Conservation (phyloP, 2,113 vertebrate species). For the Petrocephalus zakoni region DNA sequence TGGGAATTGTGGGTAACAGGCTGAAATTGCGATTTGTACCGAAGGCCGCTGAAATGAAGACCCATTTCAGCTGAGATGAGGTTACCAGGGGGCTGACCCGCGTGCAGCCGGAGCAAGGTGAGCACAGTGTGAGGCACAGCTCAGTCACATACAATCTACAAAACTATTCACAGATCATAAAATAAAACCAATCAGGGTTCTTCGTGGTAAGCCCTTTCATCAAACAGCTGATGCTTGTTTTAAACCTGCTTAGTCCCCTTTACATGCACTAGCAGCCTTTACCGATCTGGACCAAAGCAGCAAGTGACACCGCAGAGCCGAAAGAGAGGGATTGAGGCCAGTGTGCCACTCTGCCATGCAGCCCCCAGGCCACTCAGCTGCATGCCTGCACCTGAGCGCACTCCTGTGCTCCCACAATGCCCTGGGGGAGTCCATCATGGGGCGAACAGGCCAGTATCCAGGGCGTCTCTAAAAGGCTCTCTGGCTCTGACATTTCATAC, state of each 20-base stretch:
- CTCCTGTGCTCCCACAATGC: background rate
- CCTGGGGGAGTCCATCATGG: background rate
- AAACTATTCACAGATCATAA: background rate
- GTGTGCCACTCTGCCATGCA: background rate
- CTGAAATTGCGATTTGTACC: background rate
- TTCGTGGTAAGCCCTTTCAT: background rate
- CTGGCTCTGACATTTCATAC: conserved; percentile 60
- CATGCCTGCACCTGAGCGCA: background rate
- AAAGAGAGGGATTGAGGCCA: background rate
- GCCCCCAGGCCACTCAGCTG: background rate
- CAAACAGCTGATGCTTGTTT: background rate
- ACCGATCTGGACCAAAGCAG: background rate
- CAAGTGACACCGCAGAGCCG: background rate
- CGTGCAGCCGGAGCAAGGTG: background rate
- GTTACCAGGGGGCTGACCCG: background rate
- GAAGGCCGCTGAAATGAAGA: background rate
- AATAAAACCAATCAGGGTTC: background rate
- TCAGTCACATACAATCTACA: background rate
- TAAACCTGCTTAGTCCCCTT: background rate
- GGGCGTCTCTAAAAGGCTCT: conserved; percentile 57
- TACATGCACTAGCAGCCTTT: background rate
- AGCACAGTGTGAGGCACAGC: background rate
- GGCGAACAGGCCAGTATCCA: background rate
- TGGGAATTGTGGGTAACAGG: background rate
- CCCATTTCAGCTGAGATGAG: background rate